phyloP scores from a whole-genome alignment of 2,113 vertebrate species.

The Bothrops jararaca region DNA sequence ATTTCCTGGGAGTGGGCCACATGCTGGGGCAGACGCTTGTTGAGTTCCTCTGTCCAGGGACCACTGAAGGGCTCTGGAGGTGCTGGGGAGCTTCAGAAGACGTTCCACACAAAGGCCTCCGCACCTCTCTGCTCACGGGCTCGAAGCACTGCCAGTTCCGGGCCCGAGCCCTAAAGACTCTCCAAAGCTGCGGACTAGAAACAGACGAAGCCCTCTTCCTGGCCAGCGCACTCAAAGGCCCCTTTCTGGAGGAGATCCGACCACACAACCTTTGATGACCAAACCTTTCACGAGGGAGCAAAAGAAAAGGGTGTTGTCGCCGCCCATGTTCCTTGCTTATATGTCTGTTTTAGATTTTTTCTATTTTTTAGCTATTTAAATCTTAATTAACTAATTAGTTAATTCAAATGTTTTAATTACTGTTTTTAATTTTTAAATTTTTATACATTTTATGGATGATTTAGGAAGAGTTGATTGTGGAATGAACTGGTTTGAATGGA shows the following conservation, averaged over 20 bases:
- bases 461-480: too few species aligned
- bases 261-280: constrained; percentile 96
- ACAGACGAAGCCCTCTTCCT: constrained; percentile 91
- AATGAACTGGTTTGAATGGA: too few species aligned
- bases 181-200: constrained; percentile 93
- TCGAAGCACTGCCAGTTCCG: constrained; percentile 90
- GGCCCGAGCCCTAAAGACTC: constrained; percentile 87
- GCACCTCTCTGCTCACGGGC: constrained; percentile 91
- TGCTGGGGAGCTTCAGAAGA: constrained; percentile 90
- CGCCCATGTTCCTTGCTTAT: constrained; percentile 89
- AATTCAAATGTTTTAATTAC: too few species aligned
- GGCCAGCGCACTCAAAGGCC: constrained; percentile 90
- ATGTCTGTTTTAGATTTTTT: too few species aligned
- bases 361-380: too few species aligned
- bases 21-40: background rate
- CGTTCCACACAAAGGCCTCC: constrained; percentile 89
- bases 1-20: background rate
- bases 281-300: constrained; percentile 94
- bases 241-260: constrained; percentile 88
- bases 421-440: too few species aligned
- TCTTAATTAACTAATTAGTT: too few species aligned
- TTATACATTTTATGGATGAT: too few species aligned
- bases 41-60: constrained; percentile 71
- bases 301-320: constrained; percentile 87
- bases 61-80: constrained; percentile 91